Evolutionary conservation across 2,797 vertebrate species (phyloP).

Genomic region (Galagoides demidoff): DNA sequence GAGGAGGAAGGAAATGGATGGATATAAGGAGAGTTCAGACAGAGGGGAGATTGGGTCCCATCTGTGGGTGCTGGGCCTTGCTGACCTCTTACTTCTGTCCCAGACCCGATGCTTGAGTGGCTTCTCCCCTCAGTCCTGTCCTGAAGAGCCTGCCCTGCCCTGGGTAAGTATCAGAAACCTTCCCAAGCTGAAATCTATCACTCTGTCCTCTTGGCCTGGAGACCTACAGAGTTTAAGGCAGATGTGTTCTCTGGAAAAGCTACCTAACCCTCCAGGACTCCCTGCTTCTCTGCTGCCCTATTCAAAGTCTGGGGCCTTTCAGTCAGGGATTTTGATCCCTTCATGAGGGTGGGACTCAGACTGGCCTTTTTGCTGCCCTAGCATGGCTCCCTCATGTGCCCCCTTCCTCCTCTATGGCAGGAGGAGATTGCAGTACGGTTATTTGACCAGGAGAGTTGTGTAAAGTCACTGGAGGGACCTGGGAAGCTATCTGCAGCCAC

Average conservation of each 20-base stretch:
- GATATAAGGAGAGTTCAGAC: neutral
- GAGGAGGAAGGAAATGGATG: neutral
- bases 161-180: constrained; percentile 76
- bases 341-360: neutral
- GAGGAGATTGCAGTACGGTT: constrained; percentile 78
- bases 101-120: constrained; percentile 53
- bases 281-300: neutral
- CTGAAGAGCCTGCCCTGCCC: constrained; percentile 59
- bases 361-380: neutral
- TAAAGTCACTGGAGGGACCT: constrained; percentile 39
- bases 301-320: neutral
- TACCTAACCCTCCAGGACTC: neutral
- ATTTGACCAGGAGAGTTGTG: constrained; percentile 77
- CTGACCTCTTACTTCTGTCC: constrained; percentile 33
- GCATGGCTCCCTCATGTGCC: neutral
- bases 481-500: neutral
- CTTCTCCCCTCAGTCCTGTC: constrained; percentile 62
- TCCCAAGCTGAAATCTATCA: neutral
- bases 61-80: neutral
- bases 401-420: constrained; percentile 53
- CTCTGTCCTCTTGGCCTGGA: neutral
- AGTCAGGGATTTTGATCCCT: neutral
- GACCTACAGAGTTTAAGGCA: neutral
- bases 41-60: neutral
- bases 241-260: neutral